These are phyloP conservation scores for Drepana falcataria DNA, from an alignment of 2,888 invertebrate genomes.

Conservation along the genomic window DNA sequence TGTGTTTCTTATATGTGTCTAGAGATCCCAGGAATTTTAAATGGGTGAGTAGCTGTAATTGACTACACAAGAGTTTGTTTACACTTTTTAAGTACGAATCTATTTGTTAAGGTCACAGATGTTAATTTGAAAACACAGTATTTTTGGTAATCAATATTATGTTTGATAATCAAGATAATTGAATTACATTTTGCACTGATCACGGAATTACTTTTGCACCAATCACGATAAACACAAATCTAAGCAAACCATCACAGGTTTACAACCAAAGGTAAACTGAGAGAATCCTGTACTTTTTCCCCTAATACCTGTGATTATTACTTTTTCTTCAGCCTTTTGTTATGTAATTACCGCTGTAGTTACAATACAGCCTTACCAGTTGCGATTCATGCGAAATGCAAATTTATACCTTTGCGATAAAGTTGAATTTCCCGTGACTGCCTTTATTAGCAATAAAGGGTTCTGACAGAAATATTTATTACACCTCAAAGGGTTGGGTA, in stretches of 20 bases:
- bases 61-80: too few species aligned
- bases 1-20: too few species aligned
- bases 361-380: constrained; percentile 26
- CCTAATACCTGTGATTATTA: constrained; percentile 64
- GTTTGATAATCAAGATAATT: too few species aligned
- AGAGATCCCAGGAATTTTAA: too few species aligned
- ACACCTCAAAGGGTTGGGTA: constrained; percentile 72
- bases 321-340: constrained; percentile 55
- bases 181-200: too few species aligned
- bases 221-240: not conserved
- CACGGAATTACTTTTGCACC: not conserved
- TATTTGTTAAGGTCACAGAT: too few species aligned
- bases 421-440: constrained; percentile 22
- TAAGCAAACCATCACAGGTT: constrained; percentile 26
- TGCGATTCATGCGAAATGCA: constrained; percentile 8
- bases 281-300: constrained; percentile 35
- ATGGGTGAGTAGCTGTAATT: too few species aligned
- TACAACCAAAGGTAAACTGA: constrained; percentile 50
- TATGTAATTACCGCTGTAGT: constrained; percentile 61
- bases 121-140: too few species aligned
- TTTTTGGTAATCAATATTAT: too few species aligned
- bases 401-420: constrained; percentile 16
- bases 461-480: constrained; percentile 59
- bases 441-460: constrained; percentile 20
- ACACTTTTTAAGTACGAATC: too few species aligned